Percentiles rank a stretch among this genome's conserved stretches.
phyloP scores from a whole-genome alignment of 2,797 vertebrate species.

The Adelosebastes latens region DNA sequence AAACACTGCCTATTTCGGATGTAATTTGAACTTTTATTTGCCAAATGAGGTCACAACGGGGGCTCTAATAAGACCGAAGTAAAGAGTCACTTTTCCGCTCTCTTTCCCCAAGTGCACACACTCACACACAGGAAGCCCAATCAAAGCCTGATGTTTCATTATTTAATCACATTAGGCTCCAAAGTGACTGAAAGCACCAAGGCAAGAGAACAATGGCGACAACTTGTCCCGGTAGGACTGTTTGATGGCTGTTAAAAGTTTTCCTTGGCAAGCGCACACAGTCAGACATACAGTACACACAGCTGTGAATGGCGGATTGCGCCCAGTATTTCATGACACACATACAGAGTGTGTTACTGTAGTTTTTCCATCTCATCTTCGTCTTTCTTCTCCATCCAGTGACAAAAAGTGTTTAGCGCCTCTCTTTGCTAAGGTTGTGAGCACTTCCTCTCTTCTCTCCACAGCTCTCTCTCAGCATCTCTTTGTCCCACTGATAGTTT shows the following conservation, averaged over 20 bases:
- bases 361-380: slow-evolving; percentile 8
- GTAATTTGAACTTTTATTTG: no score
- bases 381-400: slow-evolving; percentile 13
- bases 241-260: slow-evolving; percentile 10
- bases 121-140: not conserved
- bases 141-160: slow-evolving; percentile 16
- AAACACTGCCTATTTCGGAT: no score
- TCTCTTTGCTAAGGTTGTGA: slow-evolving; percentile 14
- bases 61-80: slow-evolving; percentile 20
- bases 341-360: not conserved
- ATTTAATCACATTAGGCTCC: slow-evolving; percentile 28
- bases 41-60: slow-evolving; percentile 26
- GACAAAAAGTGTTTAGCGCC: slow-evolving; percentile 25
- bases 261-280: slow-evolving; percentile 10
- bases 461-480: slow-evolving; percentile 3
- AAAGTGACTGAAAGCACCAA: slow-evolving; percentile 15
- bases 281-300: not conserved
- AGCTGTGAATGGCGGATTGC: not conserved
- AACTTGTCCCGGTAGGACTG: not conserved
- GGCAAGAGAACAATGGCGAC: not conserved
- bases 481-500: slow-evolving; percentile 44
- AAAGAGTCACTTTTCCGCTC: not conserved
- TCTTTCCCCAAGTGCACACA: not conserved
- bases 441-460: slow-evolving; percentile 10
- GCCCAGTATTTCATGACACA: slow-evolving; percentile 6